A percentile compares a stretch with the other conserved stretches of the same genome.
Evolutionary conservation across 2,888 invertebrate species (phyloP).

Genomic region (Trachelus troglodyta): DNA sequence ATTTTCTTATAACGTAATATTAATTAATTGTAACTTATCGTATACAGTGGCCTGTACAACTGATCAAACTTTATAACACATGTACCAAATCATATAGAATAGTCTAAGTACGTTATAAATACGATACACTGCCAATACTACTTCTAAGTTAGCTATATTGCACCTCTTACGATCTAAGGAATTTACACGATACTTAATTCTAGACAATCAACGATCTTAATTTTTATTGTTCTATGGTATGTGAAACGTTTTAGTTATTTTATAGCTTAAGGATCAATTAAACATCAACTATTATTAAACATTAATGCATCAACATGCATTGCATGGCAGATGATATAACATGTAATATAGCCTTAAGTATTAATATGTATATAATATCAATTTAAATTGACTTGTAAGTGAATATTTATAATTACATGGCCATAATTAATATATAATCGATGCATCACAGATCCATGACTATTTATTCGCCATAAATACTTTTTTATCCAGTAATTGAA

Average conservation of each 20-base stretch:
- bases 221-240: not conserved
- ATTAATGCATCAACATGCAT: not conserved
- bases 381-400: slow-evolving; percentile 13
- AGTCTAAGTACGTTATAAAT: slow-evolving; percentile 2
- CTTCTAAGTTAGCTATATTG: slow-evolving; percentile 25
- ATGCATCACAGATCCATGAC: slow-evolving; percentile 9
- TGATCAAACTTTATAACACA: slow-evolving; percentile 5
- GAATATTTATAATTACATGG: slow-evolving; percentile 24
- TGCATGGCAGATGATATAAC: not conserved
- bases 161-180: slow-evolving; percentile 25
- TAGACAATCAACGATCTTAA: not conserved
- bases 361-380: slow-evolving; percentile 10
- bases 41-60: slow-evolving; percentile 9
- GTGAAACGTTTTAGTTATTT: not conserved
- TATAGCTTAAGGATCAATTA: not conserved
- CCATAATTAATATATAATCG: slow-evolving; percentile 20
- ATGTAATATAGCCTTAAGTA: slow-evolving; percentile 13
- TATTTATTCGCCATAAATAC: slow-evolving; percentile 3
- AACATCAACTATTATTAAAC: not conserved
- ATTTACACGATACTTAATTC: slow-evolving; percentile 9
- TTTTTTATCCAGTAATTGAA: not conserved
- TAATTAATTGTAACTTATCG: slow-evolving; percentile 8
- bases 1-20: slow-evolving; percentile 10
- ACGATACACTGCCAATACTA: slow-evolving; percentile 26
- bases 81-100: slow-evolving; percentile 2